phyloP scores from a whole-genome alignment of 1,140 invertebrate species.

The Drosophila insularis region DNA sequence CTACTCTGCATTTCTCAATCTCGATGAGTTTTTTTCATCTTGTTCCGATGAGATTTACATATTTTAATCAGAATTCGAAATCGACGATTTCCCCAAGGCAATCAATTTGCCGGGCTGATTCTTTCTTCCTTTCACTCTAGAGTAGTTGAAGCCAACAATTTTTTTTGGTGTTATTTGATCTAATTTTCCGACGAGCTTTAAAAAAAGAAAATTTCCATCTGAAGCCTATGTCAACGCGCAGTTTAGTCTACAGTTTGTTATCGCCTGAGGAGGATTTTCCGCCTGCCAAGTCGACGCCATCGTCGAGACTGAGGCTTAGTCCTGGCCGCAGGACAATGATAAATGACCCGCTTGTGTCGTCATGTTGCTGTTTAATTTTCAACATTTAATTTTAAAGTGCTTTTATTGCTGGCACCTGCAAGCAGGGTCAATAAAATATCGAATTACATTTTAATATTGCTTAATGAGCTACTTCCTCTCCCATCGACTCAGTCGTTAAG shows the following conservation, averaged over 20 bases:
- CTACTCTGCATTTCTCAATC: constrained; percentile 30
- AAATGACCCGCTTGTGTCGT: constrained; percentile 46
- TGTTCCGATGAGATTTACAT: constrained; percentile 12
- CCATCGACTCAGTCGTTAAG: constrained; percentile 32
- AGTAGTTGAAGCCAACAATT: neutral
- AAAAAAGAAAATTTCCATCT: neutral
- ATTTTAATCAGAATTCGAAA: constrained; percentile 22
- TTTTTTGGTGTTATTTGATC: constrained; percentile 8
- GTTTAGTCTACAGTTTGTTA: constrained; percentile 28
- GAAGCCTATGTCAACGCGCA: constrained; percentile 8
- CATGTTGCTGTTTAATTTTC: constrained; percentile 1
- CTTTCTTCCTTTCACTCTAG: neutral
- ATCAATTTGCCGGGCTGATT: constrained; percentile 13
- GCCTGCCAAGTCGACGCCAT: constrained; percentile 1
- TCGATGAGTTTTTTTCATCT: constrained; percentile 18
- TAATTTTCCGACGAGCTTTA: constrained; percentile 19
- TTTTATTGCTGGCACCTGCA: constrained; percentile 14
- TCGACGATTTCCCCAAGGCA: constrained; percentile 24
- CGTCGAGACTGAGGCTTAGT: constrained; percentile 33
- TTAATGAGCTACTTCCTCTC: constrained; percentile 45
- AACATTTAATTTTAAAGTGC: constrained; percentile 36
- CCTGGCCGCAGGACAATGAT: constrained; percentile 39
- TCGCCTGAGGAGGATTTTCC: constrained; percentile 7
- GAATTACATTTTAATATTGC: constrained; percentile 60
- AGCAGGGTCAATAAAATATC: constrained; percentile 54